Percentiles rank a stretch among this genome's conserved stretches.
These are phyloP conservation scores for Ia io DNA, from an alignment of 2,113 vertebrate genomes.

Conservation along the genomic window DNA sequence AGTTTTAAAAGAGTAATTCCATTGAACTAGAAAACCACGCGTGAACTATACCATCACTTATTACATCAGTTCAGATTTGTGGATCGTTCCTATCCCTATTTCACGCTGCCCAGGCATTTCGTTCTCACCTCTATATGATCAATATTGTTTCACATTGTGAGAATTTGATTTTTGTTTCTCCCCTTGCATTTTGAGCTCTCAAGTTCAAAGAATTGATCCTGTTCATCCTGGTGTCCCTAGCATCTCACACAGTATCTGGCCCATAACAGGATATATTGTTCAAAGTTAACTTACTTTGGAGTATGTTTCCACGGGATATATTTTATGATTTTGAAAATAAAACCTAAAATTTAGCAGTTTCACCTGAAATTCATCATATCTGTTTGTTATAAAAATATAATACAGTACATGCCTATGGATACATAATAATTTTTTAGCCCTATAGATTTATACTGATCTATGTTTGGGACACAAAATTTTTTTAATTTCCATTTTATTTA, in stretches of 20 bases:
- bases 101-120: background rate
- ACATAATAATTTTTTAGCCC: background rate
- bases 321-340: constrained; percentile 39
- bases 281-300: background rate
- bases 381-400: background rate
- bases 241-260: background rate
- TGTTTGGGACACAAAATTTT: background rate
- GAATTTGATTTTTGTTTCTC: background rate
- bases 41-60: background rate
- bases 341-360: background rate
- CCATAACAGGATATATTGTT: background rate
- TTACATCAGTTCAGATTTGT: background rate
- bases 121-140: background rate
- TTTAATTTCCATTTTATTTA: background rate
- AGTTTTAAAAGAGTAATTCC: background rate
- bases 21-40: background rate
- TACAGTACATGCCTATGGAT: background rate
- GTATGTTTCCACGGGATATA: background rate
- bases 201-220: background rate
- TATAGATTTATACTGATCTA: background rate
- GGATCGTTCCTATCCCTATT: background rate
- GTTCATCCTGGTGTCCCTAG: background rate
- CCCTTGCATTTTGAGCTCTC: background rate
- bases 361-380: background rate
- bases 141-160: background rate